Percentiles rank a stretch among this genome's conserved stretches.
These are phyloP conservation scores for Metallyticus violacea DNA, from an alignment of 2,888 invertebrate species.

Conservation along the genomic window DNA sequence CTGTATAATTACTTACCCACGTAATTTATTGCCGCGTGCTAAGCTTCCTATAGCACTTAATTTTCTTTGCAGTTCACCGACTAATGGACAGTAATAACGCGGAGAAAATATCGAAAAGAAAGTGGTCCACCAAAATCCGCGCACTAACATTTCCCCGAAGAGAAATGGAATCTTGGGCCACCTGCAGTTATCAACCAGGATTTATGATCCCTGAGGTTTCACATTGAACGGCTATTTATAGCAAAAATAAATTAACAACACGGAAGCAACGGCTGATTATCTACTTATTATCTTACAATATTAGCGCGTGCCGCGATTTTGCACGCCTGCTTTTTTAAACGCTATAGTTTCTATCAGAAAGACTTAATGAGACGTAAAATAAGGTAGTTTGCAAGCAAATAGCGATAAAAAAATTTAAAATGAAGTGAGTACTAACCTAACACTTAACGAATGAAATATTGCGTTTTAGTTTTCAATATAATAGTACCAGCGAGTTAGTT, in stretches of 20 bases:
- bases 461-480: too few species aligned
- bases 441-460: too few species aligned
- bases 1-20: background rate
- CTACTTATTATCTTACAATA: background rate
- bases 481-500: too few species aligned
- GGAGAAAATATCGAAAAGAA: background rate
- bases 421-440: too few species aligned
- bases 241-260: background rate
- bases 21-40: background rate
- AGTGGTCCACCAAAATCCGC: background rate
- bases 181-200: background rate
- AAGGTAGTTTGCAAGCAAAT: background rate
- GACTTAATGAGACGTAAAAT: background rate
- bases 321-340: too few species aligned
- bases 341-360: background rate
- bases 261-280: too few species aligned
- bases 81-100: background rate
- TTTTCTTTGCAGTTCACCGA: background rate
- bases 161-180: background rate
- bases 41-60: background rate
- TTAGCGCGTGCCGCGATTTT: background rate
- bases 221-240: background rate
- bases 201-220: background rate
- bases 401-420: background rate
- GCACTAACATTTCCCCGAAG: background rate